Evolutionary conservation across 2,888 invertebrate genomes (phyloP).

Genomic region (Platyscelio sp.): DNA sequence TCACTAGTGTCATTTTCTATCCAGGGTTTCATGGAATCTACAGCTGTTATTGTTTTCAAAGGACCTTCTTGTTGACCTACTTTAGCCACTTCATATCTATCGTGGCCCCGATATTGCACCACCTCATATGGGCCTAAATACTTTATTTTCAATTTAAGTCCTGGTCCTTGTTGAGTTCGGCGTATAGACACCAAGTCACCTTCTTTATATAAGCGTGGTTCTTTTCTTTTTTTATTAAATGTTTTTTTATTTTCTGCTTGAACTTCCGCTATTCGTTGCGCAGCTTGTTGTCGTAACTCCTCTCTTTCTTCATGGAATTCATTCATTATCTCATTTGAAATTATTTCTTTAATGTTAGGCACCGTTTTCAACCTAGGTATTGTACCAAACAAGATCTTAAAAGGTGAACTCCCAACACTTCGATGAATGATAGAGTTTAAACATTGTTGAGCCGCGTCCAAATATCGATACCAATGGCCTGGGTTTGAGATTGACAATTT

Average conservation of each 20-base stretch:
- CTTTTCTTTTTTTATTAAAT: slow-evolving; percentile 1
- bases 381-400: background rate
- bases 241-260: background rate
- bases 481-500: background rate
- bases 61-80: background rate
- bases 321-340: background rate
- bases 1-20: background rate
- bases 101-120: background rate
- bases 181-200: background rate
- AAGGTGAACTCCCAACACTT: background rate
- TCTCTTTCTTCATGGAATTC: background rate
- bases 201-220: background rate
- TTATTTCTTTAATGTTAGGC: background rate
- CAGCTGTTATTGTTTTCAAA: background rate
- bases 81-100: background rate
- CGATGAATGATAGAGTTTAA: background rate
- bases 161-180: background rate
- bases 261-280: background rate
- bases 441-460: background rate
- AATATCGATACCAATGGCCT: background rate
- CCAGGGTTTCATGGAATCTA: slow-evolving; percentile 1
- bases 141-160: background rate
- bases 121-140: background rate
- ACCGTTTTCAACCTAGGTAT: background rate
- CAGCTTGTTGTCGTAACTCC: background rate